phyloP scores from a whole-genome alignment of 2,888 invertebrate species.

The Germaria angustata region DNA sequence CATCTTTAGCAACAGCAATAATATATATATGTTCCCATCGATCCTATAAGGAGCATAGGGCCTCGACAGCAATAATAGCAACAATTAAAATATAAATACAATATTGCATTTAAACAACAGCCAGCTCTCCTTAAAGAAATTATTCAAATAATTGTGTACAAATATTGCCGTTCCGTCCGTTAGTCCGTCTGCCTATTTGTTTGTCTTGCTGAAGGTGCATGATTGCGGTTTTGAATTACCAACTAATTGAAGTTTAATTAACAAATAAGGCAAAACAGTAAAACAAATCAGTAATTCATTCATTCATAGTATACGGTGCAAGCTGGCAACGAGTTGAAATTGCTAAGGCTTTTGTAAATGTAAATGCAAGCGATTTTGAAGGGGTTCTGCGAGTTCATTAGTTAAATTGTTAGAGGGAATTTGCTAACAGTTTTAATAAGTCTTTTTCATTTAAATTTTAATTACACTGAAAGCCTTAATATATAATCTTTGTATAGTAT shows the following conservation, averaged over 20 bases:
- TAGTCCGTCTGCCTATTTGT: neutral
- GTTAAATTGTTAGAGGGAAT: no score
- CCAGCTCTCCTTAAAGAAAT: neutral
- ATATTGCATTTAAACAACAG: neutral
- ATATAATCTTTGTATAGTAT: no score
- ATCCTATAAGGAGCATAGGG: no score
- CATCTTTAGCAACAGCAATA: neutral
- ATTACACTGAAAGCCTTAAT: neutral
- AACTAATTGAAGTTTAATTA: slow-evolving; percentile 35
- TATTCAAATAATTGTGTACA: neutral
- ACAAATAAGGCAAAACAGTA: slow-evolving; percentile 6
- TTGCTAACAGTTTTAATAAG: neutral
- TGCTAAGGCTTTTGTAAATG: neutral
- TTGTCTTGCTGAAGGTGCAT: neutral
- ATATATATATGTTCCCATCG: no score
- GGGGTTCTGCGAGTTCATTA: no score
- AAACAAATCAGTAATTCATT: neutral
- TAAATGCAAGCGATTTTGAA: neutral
- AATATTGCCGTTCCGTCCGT: neutral
- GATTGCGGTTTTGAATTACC: slow-evolving; percentile 35
- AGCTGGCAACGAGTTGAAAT: neutral
- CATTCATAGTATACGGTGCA: neutral
- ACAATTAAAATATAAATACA: no score
- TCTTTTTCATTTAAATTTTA: neutral
- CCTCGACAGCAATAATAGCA: no score